A percentile compares a stretch with the other conserved stretches of the same genome.
Conservation (phyloP, 2,888 invertebrate genomes). For the Xylota sylvarum region DNA sequence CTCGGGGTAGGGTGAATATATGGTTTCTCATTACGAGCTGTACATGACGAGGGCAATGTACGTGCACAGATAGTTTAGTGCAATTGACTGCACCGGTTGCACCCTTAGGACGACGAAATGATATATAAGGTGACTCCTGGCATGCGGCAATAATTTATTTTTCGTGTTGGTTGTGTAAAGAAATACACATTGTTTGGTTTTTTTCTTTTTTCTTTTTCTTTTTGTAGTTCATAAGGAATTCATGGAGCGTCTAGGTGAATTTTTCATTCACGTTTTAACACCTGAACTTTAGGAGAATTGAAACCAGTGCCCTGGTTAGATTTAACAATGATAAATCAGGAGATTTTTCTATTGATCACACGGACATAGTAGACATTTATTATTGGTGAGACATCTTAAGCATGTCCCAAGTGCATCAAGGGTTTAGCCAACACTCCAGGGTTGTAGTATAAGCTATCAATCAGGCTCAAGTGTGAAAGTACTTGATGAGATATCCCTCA, state of each 20-base stretch:
- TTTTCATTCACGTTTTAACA: neutral
- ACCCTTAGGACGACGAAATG: constrained; percentile 40
- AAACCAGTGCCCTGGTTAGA: neutral
- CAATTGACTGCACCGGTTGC: constrained; percentile 48
- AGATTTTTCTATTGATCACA: too few species aligned
- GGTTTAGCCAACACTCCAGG: too few species aligned
- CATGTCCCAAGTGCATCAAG: too few species aligned
- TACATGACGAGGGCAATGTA: constrained; percentile 6
- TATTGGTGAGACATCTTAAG: too few species aligned
- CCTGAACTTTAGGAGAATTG: neutral
- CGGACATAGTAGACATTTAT: too few species aligned
- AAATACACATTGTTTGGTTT: neutral
- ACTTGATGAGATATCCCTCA: too few species aligned
- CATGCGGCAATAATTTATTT: constrained; percentile 29
- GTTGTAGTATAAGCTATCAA: too few species aligned
- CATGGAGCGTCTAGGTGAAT: neutral
- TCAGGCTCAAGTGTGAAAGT: too few species aligned
- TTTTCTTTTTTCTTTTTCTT: neutral
- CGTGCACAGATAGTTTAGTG: constrained; percentile 25
- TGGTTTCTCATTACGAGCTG: constrained; percentile 30
- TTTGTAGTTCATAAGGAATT: neutral
- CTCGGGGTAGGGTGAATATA: constrained; percentile 13
- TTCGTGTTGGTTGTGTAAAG: neutral
- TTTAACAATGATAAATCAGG: too few species aligned
- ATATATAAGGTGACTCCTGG: constrained; percentile 30